A percentile compares a stretch with the other conserved stretches of the same genome.
Evolutionary conservation across 2,113 vertebrate genomes (phyloP).

Genomic region (Cyanoderma ruficeps): DNA sequence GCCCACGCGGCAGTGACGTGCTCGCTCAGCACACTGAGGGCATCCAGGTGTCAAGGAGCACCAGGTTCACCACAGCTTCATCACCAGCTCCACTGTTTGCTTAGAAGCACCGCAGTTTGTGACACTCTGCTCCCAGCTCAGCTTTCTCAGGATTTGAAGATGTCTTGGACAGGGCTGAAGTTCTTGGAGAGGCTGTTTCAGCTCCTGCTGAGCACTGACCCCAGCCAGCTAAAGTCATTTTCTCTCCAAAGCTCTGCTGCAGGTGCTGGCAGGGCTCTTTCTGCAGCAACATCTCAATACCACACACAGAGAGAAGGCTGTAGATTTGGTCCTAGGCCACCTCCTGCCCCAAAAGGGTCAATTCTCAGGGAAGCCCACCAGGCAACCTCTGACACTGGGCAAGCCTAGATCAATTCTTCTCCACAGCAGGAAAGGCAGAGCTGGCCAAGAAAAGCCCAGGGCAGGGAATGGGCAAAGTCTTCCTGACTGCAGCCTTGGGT

Average conservation of each 20-base stretch:
- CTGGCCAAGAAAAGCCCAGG: neutral
- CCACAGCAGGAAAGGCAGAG: neutral
- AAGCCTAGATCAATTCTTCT: neutral
- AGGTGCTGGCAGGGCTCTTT: neutral
- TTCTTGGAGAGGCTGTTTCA: neutral
- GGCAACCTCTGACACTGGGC: neutral
- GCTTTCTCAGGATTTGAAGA: neutral
- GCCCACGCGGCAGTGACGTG: rapidly evolving
- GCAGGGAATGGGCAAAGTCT: neutral
- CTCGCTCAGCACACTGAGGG: neutral
- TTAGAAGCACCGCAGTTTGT: neutral
- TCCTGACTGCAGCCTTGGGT: neutral
- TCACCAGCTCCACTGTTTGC: rapidly evolving
- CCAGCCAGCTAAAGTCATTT: neutral
- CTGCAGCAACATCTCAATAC: neutral
- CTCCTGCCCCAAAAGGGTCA: neutral
- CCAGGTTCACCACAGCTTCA: neutral
- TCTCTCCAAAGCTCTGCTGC: neutral
- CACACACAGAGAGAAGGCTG: neutral
- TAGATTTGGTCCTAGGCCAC: neutral
- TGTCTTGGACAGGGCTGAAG: neutral
- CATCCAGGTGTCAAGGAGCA: neutral
- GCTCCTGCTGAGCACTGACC: neutral
- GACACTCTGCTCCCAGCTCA: neutral
- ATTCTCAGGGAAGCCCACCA: neutral